phyloP scores from a whole-genome alignment of 2,888 invertebrate genomes.

The Meganola albula region DNA sequence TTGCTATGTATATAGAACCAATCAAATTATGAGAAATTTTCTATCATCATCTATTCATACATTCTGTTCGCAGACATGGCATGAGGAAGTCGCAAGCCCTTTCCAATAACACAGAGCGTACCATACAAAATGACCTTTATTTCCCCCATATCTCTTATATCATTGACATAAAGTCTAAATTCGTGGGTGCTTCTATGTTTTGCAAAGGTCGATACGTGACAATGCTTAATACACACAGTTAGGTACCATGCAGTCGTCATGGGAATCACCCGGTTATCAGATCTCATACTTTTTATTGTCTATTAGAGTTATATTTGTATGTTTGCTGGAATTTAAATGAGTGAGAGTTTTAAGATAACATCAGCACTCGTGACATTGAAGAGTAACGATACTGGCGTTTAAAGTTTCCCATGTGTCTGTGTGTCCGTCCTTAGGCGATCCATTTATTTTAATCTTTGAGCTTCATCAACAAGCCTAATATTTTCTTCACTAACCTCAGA shows the following conservation, averaged over 20 bases:
- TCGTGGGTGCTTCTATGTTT: conserved; percentile 24
- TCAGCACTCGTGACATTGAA: conserved; percentile 8
- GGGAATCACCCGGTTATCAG: conserved; percentile 46
- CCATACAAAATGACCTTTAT: conserved; percentile 22
- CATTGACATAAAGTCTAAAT: conserved; percentile 28
- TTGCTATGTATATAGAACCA: conserved; percentile 9
- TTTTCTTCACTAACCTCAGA: conserved; percentile 10
- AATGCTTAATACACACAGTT: conserved; percentile 39
- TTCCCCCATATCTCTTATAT: conserved; percentile 20
- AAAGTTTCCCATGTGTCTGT: neutral
- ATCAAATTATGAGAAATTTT: conserved; percentile 21
- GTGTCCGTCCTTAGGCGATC: neutral
- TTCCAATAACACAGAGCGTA: conserved; percentile 27
- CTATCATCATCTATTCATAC: conserved; percentile 22
- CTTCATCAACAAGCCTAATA: conserved; percentile 3
- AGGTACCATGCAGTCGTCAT: conserved; percentile 51
- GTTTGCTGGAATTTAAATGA: conserved; percentile 27
- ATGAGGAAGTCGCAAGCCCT: conserved; percentile 29
- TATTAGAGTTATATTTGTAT: conserved; percentile 18
- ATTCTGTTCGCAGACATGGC: conserved; percentile 26
- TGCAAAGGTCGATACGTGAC: conserved; percentile 37
- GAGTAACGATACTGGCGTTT: neutral
- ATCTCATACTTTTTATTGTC: conserved; percentile 32
- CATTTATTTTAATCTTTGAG: conserved; percentile 1
- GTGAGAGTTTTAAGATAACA: conserved; percentile 26